Evolutionary conservation across 2,113 vertebrate genomes (phyloP).

Genomic region (Cephalopterus ornatus): DNA sequence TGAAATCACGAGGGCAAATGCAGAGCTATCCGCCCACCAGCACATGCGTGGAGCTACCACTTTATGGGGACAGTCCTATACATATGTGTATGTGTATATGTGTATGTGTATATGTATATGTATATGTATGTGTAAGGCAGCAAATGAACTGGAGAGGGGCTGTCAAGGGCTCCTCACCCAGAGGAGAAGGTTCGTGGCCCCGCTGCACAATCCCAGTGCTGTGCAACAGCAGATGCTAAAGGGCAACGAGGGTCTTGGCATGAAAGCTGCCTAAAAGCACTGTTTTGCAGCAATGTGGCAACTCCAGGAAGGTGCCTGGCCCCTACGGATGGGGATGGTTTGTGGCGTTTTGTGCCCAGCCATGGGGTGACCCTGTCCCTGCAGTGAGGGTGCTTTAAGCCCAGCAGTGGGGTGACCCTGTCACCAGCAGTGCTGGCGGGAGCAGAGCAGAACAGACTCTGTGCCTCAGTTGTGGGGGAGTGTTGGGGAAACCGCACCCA

Average conservation of each 20-base stretch:
- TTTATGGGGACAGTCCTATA: background rate
- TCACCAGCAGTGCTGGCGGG: fast-evolving
- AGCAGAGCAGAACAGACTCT: background rate
- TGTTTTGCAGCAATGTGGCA: background rate
- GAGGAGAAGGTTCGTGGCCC: background rate
- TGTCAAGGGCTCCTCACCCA: fast-evolving
- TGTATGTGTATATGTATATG: background rate
- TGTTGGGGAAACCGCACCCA: slow-evolving; percentile 11
- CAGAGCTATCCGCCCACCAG: slow-evolving; percentile 21
- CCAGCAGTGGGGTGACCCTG: background rate
- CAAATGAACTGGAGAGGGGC: background rate
- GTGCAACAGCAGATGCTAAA: background rate
- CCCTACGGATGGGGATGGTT: background rate
- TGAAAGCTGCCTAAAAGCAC: background rate
- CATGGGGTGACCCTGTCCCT: background rate
- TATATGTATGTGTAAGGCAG: background rate
- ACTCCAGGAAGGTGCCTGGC: fast-evolving
- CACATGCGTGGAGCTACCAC: background rate
- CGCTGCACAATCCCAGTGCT: background rate
- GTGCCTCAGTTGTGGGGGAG: background rate
- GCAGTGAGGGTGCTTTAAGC: background rate
- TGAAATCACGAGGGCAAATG: slow-evolving; percentile 58
- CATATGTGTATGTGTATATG: background rate
- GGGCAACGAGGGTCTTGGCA: background rate
- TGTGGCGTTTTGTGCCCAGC: background rate